phyloP scores from a whole-genome alignment of 2,113 vertebrate genomes.

The Salvelinus namaycush region DNA sequence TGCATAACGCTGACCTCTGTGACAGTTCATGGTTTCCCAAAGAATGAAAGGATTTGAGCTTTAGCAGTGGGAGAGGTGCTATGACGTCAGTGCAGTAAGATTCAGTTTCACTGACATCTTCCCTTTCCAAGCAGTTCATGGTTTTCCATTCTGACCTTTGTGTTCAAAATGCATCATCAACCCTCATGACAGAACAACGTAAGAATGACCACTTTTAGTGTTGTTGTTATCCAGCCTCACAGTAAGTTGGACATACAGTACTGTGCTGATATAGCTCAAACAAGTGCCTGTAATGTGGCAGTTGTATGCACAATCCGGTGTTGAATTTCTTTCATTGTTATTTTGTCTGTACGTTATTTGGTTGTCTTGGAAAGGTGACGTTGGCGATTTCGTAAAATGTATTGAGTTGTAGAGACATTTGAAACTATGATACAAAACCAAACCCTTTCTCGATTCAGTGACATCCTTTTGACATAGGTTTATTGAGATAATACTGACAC shows the following conservation, averaged over 20 bases:
- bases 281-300: too few species aligned
- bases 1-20: background rate
- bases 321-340: background rate
- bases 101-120: too few species aligned
- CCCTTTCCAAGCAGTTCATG: too few species aligned
- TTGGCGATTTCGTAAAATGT: background rate
- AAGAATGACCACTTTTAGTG: too few species aligned
- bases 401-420: background rate
- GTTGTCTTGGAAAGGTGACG: background rate
- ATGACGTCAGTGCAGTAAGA: too few species aligned
- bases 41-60: background rate
- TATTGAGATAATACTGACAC: conserved; percentile 83
- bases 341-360: background rate
- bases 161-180: too few species aligned
- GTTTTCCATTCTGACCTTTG: too few species aligned
- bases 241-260: too few species aligned
- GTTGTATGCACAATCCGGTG: background rate
- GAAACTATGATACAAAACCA: conserved; percentile 20
- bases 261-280: too few species aligned
- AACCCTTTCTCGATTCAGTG: conserved; percentile 22
- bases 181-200: too few species aligned
- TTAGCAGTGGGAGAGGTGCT: background rate
- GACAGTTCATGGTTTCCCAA: background rate
- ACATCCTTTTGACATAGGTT: conserved; percentile 73
- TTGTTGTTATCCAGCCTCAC: too few species aligned